phyloP scores from a whole-genome alignment of 2,113 vertebrate genomes.

The Lasiurus borealis region DNA sequence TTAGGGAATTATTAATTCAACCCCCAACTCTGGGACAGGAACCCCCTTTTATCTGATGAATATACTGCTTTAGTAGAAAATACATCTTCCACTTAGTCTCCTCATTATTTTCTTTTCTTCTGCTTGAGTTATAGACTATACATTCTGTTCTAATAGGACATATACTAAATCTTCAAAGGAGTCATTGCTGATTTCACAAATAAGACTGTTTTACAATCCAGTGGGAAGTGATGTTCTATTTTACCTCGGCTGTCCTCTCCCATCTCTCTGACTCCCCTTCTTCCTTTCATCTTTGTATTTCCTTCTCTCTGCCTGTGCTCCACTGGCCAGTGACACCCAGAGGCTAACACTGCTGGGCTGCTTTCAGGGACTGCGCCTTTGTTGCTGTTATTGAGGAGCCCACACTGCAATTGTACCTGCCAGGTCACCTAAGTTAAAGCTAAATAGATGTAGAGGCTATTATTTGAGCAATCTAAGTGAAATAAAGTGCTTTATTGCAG shows the following conservation, averaged over 20 bases:
- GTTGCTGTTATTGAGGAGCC: background rate
- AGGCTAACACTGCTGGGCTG: background rate
- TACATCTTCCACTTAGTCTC: background rate
- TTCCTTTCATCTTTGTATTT: background rate
- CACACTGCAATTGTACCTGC: background rate
- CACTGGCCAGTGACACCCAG: background rate
- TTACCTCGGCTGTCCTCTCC: background rate
- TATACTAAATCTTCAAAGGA: background rate
- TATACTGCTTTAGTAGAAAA: background rate
- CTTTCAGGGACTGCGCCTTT: background rate
- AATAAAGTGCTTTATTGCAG: conserved; percentile 69
- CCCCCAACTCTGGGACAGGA: background rate
- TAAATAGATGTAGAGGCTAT: conserved; percentile 64
- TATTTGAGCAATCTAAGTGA: conserved; percentile 58
- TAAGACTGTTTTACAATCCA: background rate
- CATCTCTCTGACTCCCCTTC: background rate
- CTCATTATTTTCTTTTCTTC: conserved; percentile 23
- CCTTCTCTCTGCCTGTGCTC: background rate
- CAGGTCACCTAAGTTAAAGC: conserved; percentile 62
- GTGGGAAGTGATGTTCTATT: background rate
- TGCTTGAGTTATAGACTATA: background rate
- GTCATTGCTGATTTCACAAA: background rate
- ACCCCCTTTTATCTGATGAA: conserved; percentile 10
- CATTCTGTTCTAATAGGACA: background rate
- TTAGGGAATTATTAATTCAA: background rate